Evolutionary conservation across 1,140 invertebrate genomes (phyloP), one percentile per base, ranked within the genome.

Genomic region (Calephelis nemesis): DNA sequence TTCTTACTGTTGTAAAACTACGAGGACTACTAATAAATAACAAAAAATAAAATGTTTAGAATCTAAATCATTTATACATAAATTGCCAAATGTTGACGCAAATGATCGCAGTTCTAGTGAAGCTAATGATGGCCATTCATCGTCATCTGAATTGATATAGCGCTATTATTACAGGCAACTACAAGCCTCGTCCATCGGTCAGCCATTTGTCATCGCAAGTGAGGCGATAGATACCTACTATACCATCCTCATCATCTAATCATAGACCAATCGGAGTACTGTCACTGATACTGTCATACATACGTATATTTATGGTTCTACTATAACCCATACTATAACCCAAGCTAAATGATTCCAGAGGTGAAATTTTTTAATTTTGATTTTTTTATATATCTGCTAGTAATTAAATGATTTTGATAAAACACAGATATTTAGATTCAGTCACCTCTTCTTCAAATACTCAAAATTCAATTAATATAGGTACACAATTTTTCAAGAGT

Each of bases 101-200:
- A 87, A 80, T 81, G 75, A 80, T 79, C 78, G 70, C 72, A 68
- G 73, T 72, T 69, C 62, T 73, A 64, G 74, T 67, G 50, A 68
- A 71, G 78, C 76, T 87, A 88, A 89, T 89, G 82, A 83, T 78
- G 69, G 70, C 79, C 78, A 89, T 89, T 87, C 85, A 89, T 89
- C 77, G 81, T 82, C 74, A 86, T 88, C 79, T 81, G 78, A 78
- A 81, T 81, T 83, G 81, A 87, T 83, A 78, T 75, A 73, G 74
- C 80, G 74, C 73, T 85, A 84, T 85, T 84, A 85, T 83, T 87
- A 78, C 76, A 72, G 54, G 73, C 60, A 69, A 77, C 73, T 81
- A 85, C 83, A 82, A 76, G 80, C 73, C 69, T 81, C 69, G 39
- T 40, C 76, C 70, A 75, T 79, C 71, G 68, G 69, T 76, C 72